These are phyloP conservation scores for Gymnobelideus leadbeateri DNA, from an alignment of 2,113 vertebrate genomes.

Conservation along the genomic window DNA sequence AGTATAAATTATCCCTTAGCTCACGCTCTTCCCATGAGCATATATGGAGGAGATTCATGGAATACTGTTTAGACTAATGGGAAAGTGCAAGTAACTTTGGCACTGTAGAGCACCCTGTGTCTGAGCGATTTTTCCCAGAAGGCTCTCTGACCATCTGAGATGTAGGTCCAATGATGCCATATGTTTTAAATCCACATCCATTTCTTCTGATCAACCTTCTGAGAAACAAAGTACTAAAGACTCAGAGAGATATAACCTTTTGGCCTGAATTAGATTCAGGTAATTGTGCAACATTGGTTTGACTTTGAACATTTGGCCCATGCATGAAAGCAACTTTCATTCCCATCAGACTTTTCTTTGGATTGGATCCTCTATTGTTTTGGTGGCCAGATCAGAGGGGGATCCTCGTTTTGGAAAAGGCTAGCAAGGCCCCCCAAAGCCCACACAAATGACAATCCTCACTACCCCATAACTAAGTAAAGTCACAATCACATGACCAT, in stretches of 20 bases:
- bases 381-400: not conserved
- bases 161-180: not conserved
- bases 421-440: conserved; percentile 18
- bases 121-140: not conserved
- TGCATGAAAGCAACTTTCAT: not conserved
- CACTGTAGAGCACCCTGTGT: not conserved
- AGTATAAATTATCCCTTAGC: conserved; percentile 72
- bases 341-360: not conserved
- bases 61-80: not conserved
- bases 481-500: not conserved
- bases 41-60: conserved; percentile 53
- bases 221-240: not conserved
- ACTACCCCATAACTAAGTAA: not conserved
- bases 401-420: not conserved
- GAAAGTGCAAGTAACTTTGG: not conserved
- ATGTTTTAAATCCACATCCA: conserved; percentile 2
- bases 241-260: not conserved
- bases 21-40: conserved; percentile 64
- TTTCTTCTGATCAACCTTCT: not conserved
- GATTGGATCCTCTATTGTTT: not conserved
- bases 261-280: conserved; percentile 7
- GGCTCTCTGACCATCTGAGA: not conserved
- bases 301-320: not conserved
- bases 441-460: conserved; percentile 14
- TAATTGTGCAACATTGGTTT: not conserved